Base-by-base conservation (phyloP, 2,797 vertebrate genomes). In the Liparis tanakae region DNA sequence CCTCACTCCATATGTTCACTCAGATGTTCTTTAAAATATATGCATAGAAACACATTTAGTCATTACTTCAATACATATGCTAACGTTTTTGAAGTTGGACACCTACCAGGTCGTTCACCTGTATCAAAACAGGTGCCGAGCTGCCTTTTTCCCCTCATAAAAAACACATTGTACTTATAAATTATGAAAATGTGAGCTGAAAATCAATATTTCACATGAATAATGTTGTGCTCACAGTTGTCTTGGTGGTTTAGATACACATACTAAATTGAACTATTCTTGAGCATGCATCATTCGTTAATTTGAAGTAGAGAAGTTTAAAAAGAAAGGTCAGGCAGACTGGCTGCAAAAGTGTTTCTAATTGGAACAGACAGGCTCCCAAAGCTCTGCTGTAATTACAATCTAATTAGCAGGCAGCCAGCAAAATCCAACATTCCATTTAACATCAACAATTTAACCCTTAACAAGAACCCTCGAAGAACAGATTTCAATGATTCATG, bases 371-470 rank as follows among this genome's bases (percentile, higher is more conserved):
- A 91, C 93, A 91, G 73, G 75, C 91, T 89, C 30, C 72, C 90
- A 90, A 89, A 91, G 91, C 90, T 90, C 81, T 55, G 74, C 83
- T 88, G 83, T 93, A 94, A 94, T 94, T 94, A 93, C 89, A 88
- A 87, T 92, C 89, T 94, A 93, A 94, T 94, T 94, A 94, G 87
- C 88, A 90, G 87, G 86, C 91, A 91, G 90, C 86, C 74, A 81
- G 92, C 81, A 85, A 86, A 92, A 91, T 94, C 88, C 76, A 87
- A 85, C 88, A 84, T 92, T 88, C 88, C 87, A 89, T 93, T 93
- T 87, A 90, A 87, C 89, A 90, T 92, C 88, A 92, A 91, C 93
- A 94, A 90, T 92, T 93, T 92, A 94, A 95, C 93, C 88, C 89
- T 90, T 89, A 54, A 54, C 50, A 54, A 56, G 69, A 83, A 67